Evolutionary conservation across 1,140 invertebrate species (phyloP).

Genomic region (Platyscapa corneri): DNA sequence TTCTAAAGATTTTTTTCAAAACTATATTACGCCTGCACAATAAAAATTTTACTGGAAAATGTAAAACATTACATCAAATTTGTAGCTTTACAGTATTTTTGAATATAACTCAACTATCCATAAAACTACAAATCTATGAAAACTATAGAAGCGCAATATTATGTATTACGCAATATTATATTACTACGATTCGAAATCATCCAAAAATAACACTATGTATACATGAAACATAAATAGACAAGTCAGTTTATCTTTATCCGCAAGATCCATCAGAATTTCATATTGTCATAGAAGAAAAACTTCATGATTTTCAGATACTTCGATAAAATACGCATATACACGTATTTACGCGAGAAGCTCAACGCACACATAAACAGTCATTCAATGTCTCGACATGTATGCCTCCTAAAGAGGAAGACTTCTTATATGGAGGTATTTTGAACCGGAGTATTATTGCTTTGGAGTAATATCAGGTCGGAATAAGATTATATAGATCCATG

Average conservation of each 20-base stretch:
- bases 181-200: neutral
- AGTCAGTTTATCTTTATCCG: neutral
- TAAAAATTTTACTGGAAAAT: neutral
- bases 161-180: neutral
- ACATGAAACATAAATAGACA: neutral
- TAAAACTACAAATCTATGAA: conserved; percentile 7
- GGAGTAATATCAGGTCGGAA: neutral
- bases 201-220: neutral
- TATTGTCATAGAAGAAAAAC: neutral
- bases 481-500: neutral
- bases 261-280: neutral
- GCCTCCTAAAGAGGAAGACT: neutral
- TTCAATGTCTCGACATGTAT: neutral
- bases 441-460: neutral
- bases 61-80: neutral
- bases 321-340: neutral
- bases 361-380: neutral
- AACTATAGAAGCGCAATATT: no score
- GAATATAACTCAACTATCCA: neutral
- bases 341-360: neutral
- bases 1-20: neutral
- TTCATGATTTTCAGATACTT: neutral
- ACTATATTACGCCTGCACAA: neutral
- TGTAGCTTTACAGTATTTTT: neutral
- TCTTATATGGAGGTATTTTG: neutral